Base-by-base conservation (phyloP, 2,797 vertebrate species). In the Carcharodon carcharias region DNA sequence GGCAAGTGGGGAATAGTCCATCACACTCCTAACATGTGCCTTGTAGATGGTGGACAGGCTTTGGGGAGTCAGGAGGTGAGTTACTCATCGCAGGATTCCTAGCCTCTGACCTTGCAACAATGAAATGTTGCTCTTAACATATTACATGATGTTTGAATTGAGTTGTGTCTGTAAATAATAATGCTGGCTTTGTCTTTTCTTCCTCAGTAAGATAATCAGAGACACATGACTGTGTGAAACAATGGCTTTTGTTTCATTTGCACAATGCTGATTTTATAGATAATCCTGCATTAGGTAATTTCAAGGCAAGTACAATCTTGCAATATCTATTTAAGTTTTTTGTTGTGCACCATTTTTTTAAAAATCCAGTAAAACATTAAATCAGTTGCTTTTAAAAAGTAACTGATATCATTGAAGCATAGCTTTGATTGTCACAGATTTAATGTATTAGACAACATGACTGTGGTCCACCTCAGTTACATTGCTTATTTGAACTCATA, bases 311-410 rank as follows among this genome's bases (percentile, higher is more conserved):
- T 91, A 95, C 40, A 69, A 71, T 71, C 93, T 69, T 71, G 93
- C 93, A 95, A 95, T 50, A 69, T 28, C 21, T 14, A 31, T 18
- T 26, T 45, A 67, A 67, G 21, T 7, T 45, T 67, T 69, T 67
- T 31, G 6, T 69, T 95, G 40, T 95, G 23, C 67, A n/a, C 61
- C 95, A 95, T 28, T 95, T 4, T 45, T 85, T 50, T 18, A 1
- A 77, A 67, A 69, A 28, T 67, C 40, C 40, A 45, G n/a, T 95
- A 95, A 69, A 95, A 50, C 92, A 93, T 45, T 95, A 95, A 69
- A 23, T n/a, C n/a, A 69, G n/a, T 3, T 50, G 45, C 61, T 91
- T 35, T 89, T 91, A 35, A 89, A 58, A 61, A 31, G 31, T 35
- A 5, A 35, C 28, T 88, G 87, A 67, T 12, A 12, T 50, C 8